phyloP scores from a whole-genome alignment of 2,113 vertebrate genomes.

The Melanocharis versteri region DNA sequence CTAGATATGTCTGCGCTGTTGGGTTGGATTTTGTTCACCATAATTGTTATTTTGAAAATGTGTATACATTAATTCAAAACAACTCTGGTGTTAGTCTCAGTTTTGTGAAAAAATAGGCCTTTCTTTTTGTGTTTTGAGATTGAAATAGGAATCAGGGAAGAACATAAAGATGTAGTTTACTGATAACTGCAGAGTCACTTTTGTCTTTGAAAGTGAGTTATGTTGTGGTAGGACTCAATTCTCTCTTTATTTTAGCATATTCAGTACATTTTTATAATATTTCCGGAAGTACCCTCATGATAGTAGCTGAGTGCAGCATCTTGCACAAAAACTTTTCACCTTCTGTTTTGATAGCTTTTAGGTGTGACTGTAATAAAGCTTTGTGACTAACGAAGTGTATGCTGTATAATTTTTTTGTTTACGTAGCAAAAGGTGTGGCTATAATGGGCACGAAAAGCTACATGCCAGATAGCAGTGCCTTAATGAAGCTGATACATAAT shows the following conservation, averaged over 20 bases:
- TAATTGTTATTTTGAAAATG: neutral
- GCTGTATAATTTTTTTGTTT: neutral
- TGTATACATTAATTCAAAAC: neutral
- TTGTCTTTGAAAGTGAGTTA: neutral
- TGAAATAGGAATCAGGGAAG: neutral
- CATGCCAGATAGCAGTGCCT: neutral
- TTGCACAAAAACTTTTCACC: neutral
- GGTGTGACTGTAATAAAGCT: neutral
- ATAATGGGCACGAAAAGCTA: neutral
- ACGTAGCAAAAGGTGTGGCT: neutral
- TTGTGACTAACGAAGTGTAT: neutral
- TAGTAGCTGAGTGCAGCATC: neutral
- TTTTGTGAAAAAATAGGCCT: neutral
- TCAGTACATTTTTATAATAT: neutral
- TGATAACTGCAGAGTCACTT: neutral
- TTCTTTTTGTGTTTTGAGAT: neutral
- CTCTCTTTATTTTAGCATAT: neutral
- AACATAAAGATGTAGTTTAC: neutral
- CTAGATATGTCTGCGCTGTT: neutral
- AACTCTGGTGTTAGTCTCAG: neutral
- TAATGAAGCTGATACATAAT: neutral
- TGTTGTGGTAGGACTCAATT: neutral
- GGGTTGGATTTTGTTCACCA: neutral
- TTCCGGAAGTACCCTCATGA: neutral
- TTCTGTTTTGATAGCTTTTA: neutral